Evolutionary conservation across 2,888 invertebrate genomes (phyloP).

Genomic region (Amphipyra berbera): DNA sequence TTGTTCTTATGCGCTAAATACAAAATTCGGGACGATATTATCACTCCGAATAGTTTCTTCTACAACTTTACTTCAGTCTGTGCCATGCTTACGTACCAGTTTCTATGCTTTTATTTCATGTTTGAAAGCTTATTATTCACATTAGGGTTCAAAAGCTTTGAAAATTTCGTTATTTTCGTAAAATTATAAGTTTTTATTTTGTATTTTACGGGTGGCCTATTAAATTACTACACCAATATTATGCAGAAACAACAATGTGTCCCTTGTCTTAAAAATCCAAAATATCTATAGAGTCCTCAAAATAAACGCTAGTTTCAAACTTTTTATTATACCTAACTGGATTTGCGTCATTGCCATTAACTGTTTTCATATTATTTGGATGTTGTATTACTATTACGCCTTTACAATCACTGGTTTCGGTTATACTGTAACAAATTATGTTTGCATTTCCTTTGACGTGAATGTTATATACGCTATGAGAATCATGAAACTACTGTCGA

Average conservation of each 20-base stretch:
- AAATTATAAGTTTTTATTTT: no score
- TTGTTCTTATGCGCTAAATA: no score
- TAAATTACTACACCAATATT: conserved; percentile 2
- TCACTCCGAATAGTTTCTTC: no score
- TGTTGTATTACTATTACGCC: conserved; percentile 3
- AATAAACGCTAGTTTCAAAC: not conserved
- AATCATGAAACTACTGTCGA: conserved; percentile 11
- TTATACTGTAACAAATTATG: not conserved
- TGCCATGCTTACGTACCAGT: no score
- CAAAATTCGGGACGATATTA: no score
- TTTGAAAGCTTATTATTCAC: no score
- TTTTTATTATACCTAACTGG: conserved; percentile 11
- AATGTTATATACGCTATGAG: conserved; percentile 23
- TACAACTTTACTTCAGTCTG: no score
- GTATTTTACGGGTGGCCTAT: no score
- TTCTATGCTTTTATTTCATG: no score
- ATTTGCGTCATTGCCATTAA: conserved; percentile 13
- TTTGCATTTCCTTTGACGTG: conserved; percentile 25
- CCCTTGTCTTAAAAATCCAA: conserved; percentile 18
- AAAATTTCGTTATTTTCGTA: no score
- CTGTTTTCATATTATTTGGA: conserved; percentile 13
- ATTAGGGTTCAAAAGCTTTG: no score
- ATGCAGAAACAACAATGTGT: not conserved
- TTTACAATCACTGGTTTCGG: not conserved
- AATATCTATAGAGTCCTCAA: conserved; percentile 23